Evolutionary conservation across 2,113 vertebrate genomes (phyloP), one percentile per base, ranked within the genome.

Genomic region (Atractosteus spatula): DNA sequence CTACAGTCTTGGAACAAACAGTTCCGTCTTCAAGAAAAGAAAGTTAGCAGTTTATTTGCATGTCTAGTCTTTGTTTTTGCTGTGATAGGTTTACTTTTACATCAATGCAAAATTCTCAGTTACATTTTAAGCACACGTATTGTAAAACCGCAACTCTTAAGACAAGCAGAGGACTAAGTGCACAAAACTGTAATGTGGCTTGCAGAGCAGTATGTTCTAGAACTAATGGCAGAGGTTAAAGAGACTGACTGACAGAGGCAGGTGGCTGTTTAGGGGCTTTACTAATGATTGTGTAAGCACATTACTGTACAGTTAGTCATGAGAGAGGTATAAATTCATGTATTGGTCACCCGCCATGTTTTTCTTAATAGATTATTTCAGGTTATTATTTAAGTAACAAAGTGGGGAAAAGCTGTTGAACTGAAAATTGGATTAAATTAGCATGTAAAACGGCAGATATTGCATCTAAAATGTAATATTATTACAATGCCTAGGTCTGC

Each of bases 241-340:
- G 67, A 17, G n/a, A 45, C 55, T 86, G 83, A 87, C 44, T 78
- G 79, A 80, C 77, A n/a, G 2, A 42, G 73, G 64, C 84, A 83
- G 10, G 10, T 78, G 80, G 72, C 17, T 16, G 51, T 42, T 10
- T 56, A 72, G 73, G 73, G 65, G 74, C 78, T 67, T 82, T 74
- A 72, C 56, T 69, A 12, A 29, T 74, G 72, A 12, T 78, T 68
- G 66, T 42, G 57, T 74, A 71, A 75, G 73, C 0, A 0, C 45
- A 12, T 82, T 71, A 76, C 72, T 83, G 55, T 77, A 55, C 29
- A 16, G 57, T 83, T 76, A 81, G 74, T 88, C 81, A 85, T 45
- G 68, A 70, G 72, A 71, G 73, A 55, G 70, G 69, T 43, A 74
- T 59, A 78, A 75, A 51, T 66, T 43, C 66, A 51, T 72, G 62